phyloP scores from a whole-genome alignment of 2,797 vertebrate species.

The Crypturellus tataupa region DNA sequence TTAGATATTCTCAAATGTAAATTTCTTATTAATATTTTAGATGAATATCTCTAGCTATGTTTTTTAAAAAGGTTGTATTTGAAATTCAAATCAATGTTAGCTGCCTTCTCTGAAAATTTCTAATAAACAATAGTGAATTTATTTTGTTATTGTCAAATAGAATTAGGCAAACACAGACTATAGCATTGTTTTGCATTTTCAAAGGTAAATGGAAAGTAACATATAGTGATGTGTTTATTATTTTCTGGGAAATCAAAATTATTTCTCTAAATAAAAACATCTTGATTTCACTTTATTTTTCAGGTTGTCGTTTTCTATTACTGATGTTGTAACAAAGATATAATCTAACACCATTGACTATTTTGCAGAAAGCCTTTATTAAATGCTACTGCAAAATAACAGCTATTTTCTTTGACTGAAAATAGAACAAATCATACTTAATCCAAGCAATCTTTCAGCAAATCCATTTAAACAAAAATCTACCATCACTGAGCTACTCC shows the following conservation, averaged over 20 bases:
- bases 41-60: conserved; percentile 74
- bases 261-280: conserved; percentile 70
- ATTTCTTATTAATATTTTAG: conserved; percentile 79
- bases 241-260: conserved; percentile 73
- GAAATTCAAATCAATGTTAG: conserved; percentile 80
- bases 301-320: conserved; percentile 71
- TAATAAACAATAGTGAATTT: conserved; percentile 76
- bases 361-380: conserved; percentile 43
- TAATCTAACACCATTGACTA: conserved; percentile 28
- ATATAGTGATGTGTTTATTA: conserved; percentile 53
- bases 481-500: not conserved
- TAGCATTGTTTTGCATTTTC: conserved; percentile 62
- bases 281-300: conserved; percentile 61
- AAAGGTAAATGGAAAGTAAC: conserved; percentile 64
- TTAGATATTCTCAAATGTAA: conserved; percentile 73
- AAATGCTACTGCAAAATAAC: conserved; percentile 63
- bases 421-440: conserved; percentile 46
- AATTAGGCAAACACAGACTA: conserved; percentile 71
- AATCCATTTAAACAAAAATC: conserved; percentile 27
- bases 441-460: conserved; percentile 43
- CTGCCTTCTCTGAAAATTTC: conserved; percentile 71
- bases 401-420: conserved; percentile 64
- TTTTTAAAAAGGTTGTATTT: conserved; percentile 79
- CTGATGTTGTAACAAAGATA: conserved; percentile 45
- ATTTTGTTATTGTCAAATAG: conserved; percentile 76